phyloP scores from a whole-genome alignment of 2,113 vertebrate species.

The Chaetura pelagica region DNA sequence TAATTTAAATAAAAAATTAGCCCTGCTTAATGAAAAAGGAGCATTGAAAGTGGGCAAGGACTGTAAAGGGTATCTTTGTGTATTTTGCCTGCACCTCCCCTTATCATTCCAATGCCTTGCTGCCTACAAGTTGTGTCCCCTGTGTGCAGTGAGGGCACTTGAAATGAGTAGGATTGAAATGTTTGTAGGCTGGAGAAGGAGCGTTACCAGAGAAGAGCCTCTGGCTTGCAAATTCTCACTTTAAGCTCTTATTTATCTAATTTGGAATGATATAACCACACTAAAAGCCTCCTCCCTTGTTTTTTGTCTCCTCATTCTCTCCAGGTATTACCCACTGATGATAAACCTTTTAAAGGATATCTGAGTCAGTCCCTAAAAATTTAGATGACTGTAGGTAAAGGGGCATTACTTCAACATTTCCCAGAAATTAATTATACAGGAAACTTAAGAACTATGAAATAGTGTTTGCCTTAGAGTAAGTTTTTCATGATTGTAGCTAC shows the following conservation, averaged over 20 bases:
- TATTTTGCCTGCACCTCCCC: neutral
- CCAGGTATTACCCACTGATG: neutral
- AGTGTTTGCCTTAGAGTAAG: neutral
- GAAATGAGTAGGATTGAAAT: neutral
- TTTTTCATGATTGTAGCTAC: neutral
- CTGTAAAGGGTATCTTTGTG: neutral
- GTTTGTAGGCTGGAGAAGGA: neutral
- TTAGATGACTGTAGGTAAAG: neutral
- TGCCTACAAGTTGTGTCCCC: neutral
- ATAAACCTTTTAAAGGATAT: neutral
- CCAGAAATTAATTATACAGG: neutral
- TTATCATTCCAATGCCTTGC: neutral
- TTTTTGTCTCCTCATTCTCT: neutral
- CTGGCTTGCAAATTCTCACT: neutral
- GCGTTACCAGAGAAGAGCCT: neutral
- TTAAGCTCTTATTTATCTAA: neutral
- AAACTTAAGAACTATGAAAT: conserved; percentile 11
- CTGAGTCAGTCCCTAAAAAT: neutral
- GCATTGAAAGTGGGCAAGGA: neutral
- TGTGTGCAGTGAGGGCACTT: neutral
- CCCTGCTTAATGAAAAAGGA: neutral
- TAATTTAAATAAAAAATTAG: neutral
- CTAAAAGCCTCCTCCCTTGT: neutral
- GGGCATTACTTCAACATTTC: neutral
- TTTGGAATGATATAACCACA: neutral